A percentile compares a stretch with the other conserved stretches of the same genome.
Evolutionary conservation across 2,888 invertebrate species (phyloP).

Genomic region (Sesamia inferens): DNA sequence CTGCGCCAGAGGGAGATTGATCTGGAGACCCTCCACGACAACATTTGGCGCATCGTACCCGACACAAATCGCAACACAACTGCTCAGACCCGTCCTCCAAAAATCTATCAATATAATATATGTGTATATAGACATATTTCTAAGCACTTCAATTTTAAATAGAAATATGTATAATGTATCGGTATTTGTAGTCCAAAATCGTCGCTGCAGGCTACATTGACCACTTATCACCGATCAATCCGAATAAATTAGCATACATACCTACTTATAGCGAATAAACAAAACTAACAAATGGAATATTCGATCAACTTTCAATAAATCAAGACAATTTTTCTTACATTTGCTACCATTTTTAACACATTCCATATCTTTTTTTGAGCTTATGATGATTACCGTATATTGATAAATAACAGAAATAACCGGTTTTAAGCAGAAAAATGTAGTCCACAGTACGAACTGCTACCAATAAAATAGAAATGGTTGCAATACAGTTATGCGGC

Average conservation of each 20-base stretch:
- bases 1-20: too few species aligned
- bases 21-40: too few species aligned
- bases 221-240: constrained; percentile 25
- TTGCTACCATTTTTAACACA: constrained; percentile 49
- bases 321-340: constrained; percentile 16
- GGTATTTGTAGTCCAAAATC: constrained; percentile 47
- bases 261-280: constrained; percentile 22
- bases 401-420: constrained; percentile 59
- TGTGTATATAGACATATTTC: constrained; percentile 2
- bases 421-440: constrained; percentile 64
- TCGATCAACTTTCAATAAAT: constrained; percentile 15
- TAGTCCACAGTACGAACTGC: constrained; percentile 55
- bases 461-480: constrained; percentile 68
- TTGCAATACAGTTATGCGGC: constrained; percentile 69
- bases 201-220: constrained; percentile 37
- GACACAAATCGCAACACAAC: too few species aligned
- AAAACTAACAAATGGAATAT: background rate
- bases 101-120: too few species aligned
- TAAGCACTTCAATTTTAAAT: constrained; percentile 27
- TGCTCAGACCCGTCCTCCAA: too few species aligned
- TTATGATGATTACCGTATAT: constrained; percentile 38
- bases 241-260: constrained; percentile 40
- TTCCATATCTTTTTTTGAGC: constrained; percentile 49
- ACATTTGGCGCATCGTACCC: too few species aligned
- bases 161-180: constrained; percentile 38